Conservation (phyloP, 2,888 invertebrate species). For the Didymodactylos carnosus region DNA sequence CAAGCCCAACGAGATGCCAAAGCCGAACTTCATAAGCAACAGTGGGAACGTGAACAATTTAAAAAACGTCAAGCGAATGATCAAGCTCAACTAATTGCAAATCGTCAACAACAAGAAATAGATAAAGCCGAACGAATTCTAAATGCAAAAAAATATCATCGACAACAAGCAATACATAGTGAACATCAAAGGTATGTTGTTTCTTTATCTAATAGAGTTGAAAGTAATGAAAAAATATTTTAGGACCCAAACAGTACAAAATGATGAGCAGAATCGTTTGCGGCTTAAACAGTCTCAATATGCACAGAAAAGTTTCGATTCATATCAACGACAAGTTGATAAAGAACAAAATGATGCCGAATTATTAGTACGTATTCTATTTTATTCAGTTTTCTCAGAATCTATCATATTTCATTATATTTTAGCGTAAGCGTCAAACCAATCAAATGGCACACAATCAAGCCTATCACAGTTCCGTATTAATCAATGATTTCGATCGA, state of each 20-base stretch:
- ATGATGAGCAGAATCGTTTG: not conserved
- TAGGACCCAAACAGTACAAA: not conserved
- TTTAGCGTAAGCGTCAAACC: not conserved
- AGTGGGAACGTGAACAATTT: not conserved
- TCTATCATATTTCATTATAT: not conserved
- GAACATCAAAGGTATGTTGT: not conserved
- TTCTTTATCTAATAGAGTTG: too few species aligned
- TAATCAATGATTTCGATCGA: not conserved
- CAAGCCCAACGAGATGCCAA: not conserved
- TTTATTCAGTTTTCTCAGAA: not conserved
- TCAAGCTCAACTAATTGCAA: not conserved
- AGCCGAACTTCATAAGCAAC: not conserved
- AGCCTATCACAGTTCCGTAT: not conserved
- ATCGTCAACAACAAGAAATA: not conserved
- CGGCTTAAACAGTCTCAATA: not conserved
- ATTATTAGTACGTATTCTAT: not conserved
- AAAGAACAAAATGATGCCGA: not conserved
- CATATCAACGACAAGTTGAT: not conserved
- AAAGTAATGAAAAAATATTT: not conserved
- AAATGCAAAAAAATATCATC: not conserved
- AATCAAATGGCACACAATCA: not conserved
- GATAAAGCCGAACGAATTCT: not conserved
- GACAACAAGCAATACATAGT: not conserved
- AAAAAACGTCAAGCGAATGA: not conserved
- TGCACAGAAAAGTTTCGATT: not conserved